Percentiles rank a stretch among this genome's conserved stretches.
These are phyloP conservation scores for Epicampocera succincta DNA, from an alignment of 2,888 invertebrate genomes.

Conservation along the genomic window DNA sequence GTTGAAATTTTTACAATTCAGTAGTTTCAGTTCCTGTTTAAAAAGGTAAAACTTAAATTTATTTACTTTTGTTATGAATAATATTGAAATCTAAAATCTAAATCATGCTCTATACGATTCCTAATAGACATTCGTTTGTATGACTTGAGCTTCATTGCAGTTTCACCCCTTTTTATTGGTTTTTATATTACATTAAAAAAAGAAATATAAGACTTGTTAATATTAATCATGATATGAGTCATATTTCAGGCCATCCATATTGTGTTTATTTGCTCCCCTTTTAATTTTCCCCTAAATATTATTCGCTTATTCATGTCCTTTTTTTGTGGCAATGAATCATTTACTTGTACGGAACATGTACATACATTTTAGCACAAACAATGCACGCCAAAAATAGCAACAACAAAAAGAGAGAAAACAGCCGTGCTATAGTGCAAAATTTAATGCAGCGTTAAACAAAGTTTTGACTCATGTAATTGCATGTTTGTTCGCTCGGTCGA, in stretches of 20 bases:
- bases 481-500: constrained; percentile 42
- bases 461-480: constrained; percentile 57
- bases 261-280: neutral
- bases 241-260: constrained; percentile 28
- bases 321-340: constrained; percentile 49
- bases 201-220: neutral
- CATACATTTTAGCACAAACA: constrained; percentile 42
- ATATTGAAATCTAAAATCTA: too few species aligned
- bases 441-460: constrained; percentile 45
- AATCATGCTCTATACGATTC: too few species aligned
- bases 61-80: too few species aligned
- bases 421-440: neutral
- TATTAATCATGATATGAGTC: constrained; percentile 38
- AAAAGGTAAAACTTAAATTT: too few species aligned
- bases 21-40: too few species aligned
- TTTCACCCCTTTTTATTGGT: too few species aligned
- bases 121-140: too few species aligned
- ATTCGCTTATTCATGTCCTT: constrained; percentile 23
- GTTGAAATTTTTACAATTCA: too few species aligned
- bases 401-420: neutral
- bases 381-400: constrained; percentile 39
- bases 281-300: neutral
- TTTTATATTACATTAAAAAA: neutral
- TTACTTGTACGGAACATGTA: neutral
- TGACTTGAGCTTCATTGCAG: too few species aligned